Evolutionary conservation across 2,797 vertebrate genomes (phyloP).

Genomic region (Diglossa cyanea): DNA sequence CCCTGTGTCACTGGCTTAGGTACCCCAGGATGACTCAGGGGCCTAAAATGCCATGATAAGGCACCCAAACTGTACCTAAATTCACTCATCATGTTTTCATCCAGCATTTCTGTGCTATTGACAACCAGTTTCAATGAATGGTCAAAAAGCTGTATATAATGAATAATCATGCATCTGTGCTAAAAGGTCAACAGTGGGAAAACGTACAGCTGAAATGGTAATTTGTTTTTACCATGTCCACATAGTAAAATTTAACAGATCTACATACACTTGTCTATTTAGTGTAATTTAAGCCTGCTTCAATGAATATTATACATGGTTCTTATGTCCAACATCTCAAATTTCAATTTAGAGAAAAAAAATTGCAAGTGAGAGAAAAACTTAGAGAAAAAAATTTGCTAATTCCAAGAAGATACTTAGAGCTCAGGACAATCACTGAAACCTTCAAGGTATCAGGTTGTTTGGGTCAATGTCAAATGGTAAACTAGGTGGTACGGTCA

Average conservation of each 20-base stretch:
- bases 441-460: not conserved
- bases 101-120: not conserved
- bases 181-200: not conserved
- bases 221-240: not conserved
- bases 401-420: not conserved
- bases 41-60: not conserved
- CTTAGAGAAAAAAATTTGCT: not conserved
- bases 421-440: not conserved
- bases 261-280: not conserved
- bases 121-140: not conserved
- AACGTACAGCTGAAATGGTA: not conserved
- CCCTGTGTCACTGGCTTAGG: not conserved
- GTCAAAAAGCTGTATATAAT: not conserved
- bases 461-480: not conserved
- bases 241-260: not conserved
- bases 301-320: not conserved
- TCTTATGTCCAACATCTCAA: not conserved
- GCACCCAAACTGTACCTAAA: not conserved
- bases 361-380: not conserved
- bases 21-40: not conserved
- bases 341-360: not conserved
- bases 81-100: not conserved
- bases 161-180: not conserved
- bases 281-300: not conserved
- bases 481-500: not conserved